Conservation (phyloP, 2,113 vertebrate species). For the Scophthalmus maximus region DNA sequence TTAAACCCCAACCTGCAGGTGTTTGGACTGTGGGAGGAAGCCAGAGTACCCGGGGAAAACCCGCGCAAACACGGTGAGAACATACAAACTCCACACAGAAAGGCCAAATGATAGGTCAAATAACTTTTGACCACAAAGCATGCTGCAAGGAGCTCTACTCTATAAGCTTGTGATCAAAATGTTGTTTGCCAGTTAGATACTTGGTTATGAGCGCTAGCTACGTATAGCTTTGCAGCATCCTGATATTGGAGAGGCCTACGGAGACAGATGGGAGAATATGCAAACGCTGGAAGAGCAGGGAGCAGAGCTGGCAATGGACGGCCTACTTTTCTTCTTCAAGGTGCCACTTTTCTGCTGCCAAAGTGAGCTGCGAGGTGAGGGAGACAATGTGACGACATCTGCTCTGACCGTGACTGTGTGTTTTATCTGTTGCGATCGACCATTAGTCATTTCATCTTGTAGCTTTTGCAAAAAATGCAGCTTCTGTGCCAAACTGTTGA, state of each 20-base stretch:
- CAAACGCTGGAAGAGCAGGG: constrained; percentile 43
- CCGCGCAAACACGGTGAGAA: too few species aligned
- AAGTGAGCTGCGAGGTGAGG: constrained; percentile 10
- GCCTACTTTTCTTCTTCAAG: constrained; percentile 59
- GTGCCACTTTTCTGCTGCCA: constrained; percentile 37
- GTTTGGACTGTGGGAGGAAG: too few species aligned
- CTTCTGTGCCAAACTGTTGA: constrained; percentile 26
- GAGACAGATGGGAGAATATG: constrained; percentile 66
- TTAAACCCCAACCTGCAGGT: too few species aligned
- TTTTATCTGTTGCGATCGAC: too few species aligned
- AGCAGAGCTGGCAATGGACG: constrained; percentile 49
- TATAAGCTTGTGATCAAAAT: background rate
- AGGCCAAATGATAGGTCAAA: too few species aligned
- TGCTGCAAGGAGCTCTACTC: background rate
- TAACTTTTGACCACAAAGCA: too few species aligned
- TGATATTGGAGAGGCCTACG: constrained; percentile 56
- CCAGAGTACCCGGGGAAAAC: too few species aligned
- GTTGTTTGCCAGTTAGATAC: constrained; percentile 38
- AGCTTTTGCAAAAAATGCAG: background rate
- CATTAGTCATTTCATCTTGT: too few species aligned
- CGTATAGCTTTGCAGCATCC: constrained; percentile 18
- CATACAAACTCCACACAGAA: too few species aligned
- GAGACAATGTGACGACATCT: constrained; percentile 40
- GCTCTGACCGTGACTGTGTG: constrained; percentile 20
- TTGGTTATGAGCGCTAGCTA: constrained; percentile 39